Evolutionary conservation across 2,797 vertebrate species (phyloP).

Genomic region (Myotis vivesi): DNA sequence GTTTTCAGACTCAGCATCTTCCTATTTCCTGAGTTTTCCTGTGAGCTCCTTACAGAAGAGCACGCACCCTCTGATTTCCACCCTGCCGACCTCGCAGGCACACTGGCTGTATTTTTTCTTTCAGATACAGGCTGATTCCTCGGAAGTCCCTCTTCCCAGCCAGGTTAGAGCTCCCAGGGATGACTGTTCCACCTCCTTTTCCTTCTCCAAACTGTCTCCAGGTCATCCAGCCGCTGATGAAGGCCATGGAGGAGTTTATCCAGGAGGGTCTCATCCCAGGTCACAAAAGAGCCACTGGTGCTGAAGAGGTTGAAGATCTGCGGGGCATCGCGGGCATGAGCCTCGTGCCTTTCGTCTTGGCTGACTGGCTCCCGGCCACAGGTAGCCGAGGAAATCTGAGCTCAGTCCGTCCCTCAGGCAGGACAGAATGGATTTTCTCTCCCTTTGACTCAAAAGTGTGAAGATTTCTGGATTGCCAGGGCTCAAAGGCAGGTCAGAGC

Average conservation of each 20-base stretch:
- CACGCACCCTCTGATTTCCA: conserved; percentile 73
- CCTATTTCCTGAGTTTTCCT: conserved; percentile 65
- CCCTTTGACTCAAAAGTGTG: background rate
- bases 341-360: background rate
- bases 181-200: background rate
- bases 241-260: background rate
- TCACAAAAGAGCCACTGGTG: background rate
- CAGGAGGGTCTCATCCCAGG: background rate
- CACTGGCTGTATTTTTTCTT: conserved; percentile 55
- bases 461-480: background rate
- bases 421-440: background rate
- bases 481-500: background rate
- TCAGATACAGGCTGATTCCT: conserved; percentile 69
- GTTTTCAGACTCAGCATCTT: background rate
- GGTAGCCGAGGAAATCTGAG: background rate
- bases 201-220: background rate
- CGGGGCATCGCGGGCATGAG: background rate
- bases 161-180: background rate
- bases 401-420: background rate
- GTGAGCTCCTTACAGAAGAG: conserved; percentile 51
- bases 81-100: conserved; percentile 73
- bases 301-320: background rate
- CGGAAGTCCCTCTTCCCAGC: conserved; percentile 72
- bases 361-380: background rate
- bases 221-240: background rate